phyloP scores from a whole-genome alignment of 2,113 vertebrate species.

The Pygoscelis adeliae region DNA sequence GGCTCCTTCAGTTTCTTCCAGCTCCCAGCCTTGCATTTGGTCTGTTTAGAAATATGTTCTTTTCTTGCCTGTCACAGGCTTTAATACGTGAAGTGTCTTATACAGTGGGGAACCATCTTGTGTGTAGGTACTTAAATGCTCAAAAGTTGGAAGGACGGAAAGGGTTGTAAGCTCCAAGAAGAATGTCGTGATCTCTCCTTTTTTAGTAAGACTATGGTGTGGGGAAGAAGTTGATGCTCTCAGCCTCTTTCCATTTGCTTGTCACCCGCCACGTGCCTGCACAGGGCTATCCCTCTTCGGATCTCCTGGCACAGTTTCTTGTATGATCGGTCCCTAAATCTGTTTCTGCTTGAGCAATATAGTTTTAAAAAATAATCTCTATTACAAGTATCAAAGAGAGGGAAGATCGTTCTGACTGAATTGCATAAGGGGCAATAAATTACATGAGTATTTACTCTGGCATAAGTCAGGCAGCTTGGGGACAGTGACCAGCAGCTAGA shows the following conservation, averaged over 20 bases:
- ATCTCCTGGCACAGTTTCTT: neutral
- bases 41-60: neutral
- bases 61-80: neutral
- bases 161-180: neutral
- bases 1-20: neutral
- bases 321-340: neutral
- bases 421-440: neutral
- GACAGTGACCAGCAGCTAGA: neutral
- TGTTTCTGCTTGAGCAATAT: neutral
- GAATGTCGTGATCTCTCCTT: neutral
- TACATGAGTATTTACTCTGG: neutral
- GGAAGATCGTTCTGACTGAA: neutral
- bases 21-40: neutral
- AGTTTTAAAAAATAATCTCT: neutral
- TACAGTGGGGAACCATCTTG: neutral
- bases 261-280: neutral
- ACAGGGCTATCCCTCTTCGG: neutral
- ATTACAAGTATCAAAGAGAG: neutral
- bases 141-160: neutral
- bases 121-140: neutral
- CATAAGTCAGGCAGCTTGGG: neutral
- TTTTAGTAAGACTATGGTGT: neutral
- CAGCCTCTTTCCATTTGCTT: neutral
- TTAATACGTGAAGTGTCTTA: neutral
- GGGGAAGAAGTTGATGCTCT: neutral